phyloP scores from a whole-genome alignment of 2,797 vertebrate genomes.

The Enteromius afrohamiltoni region DNA sequence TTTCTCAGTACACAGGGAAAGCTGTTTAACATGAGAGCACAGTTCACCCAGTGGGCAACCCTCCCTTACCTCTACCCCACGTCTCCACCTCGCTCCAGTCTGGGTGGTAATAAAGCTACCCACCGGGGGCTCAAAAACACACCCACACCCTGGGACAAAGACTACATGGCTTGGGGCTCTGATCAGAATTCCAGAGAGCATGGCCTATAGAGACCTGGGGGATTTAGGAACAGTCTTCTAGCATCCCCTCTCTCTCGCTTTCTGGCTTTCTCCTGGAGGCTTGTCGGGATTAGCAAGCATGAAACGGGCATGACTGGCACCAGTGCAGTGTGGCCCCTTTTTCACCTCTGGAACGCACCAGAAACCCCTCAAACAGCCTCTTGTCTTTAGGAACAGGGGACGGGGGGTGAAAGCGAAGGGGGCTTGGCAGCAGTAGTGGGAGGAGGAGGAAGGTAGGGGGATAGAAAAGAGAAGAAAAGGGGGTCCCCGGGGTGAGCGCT shows the following conservation, averaged over 20 bases:
- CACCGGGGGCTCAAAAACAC: constrained; percentile 31
- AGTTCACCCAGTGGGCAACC: constrained; percentile 53
- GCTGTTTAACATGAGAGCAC: constrained; percentile 28
- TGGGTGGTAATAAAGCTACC: constrained; percentile 49
- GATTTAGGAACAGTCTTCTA: constrained; percentile 47
- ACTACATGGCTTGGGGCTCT: constrained; percentile 53
- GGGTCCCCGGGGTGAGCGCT: constrained; percentile 79
- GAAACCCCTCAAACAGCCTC: constrained; percentile 64
- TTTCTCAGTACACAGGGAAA: background rate
- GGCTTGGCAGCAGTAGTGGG: constrained; percentile 61
- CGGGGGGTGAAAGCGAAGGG: constrained; percentile 61
- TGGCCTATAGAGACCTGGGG: constrained; percentile 43
- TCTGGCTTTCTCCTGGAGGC: constrained; percentile 43
- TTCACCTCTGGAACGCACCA: constrained; percentile 78
- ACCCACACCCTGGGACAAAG: constrained; percentile 52
- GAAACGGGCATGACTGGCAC: constrained; percentile 63
- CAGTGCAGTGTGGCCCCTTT: constrained; percentile 74
- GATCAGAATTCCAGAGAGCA: constrained; percentile 61
- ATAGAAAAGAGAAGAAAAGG: constrained; percentile 54
- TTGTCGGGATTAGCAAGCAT: constrained; percentile 60
- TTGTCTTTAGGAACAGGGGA: constrained; percentile 56
- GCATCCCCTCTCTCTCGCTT: constrained; percentile 31
- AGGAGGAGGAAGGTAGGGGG: constrained; percentile 57
- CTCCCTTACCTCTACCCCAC: constrained; percentile 27
- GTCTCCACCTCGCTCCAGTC: constrained; percentile 44